Evolutionary conservation across 2,113 vertebrate genomes (phyloP).

Genomic region (Anhinga anhinga): DNA sequence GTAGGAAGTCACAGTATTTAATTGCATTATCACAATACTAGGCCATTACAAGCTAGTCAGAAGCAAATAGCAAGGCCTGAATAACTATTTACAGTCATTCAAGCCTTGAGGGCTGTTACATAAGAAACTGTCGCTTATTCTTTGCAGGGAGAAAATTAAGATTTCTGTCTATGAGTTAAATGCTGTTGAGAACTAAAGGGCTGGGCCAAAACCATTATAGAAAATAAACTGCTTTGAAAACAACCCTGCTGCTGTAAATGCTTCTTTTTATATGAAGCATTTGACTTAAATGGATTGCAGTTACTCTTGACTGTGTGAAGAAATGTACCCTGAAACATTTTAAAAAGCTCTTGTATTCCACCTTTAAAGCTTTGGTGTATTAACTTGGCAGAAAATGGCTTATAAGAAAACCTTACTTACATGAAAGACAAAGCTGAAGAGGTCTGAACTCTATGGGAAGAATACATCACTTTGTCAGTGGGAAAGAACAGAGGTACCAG

Average conservation of each 20-base stretch:
- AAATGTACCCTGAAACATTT: slow-evolving; percentile 6
- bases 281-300: slow-evolving; percentile 51
- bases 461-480: slow-evolving; percentile 7
- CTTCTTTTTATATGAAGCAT: slow-evolving; percentile 14
- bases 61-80: background rate
- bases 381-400: slow-evolving; percentile 51
- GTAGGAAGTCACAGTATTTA: slow-evolving; percentile 21
- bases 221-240: slow-evolving; percentile 43
- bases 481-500: background rate
- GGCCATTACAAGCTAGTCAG: slow-evolving; percentile 1
- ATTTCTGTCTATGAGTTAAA: slow-evolving; percentile 21
- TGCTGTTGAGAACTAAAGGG: background rate
- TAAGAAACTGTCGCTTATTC: background rate
- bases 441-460: background rate
- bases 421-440: slow-evolving; percentile 26
- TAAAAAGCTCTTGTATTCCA: slow-evolving; percentile 22
- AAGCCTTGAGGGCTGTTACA: background rate
- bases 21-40: slow-evolving; percentile 35
- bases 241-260: slow-evolving; percentile 20
- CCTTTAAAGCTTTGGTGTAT: slow-evolving; percentile 36
- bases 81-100: background rate
- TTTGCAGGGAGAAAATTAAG: slow-evolving; percentile 1
- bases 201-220: background rate
- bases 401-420: background rate
- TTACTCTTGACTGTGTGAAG: slow-evolving; percentile 10